Evolutionary conservation across 2,797 vertebrate species (phyloP).

Genomic region (Uromys caudimaculatus): DNA sequence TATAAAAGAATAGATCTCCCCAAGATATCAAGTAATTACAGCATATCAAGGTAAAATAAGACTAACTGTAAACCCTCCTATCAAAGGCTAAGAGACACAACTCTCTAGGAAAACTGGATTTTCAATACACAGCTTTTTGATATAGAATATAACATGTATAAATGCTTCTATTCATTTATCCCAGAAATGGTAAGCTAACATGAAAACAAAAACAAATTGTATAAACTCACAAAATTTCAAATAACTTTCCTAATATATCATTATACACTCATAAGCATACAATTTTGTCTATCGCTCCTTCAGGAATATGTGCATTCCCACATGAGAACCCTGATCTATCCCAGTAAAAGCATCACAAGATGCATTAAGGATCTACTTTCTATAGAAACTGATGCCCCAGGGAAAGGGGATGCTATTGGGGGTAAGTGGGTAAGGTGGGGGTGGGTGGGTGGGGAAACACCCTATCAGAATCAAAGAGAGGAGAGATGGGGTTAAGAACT

Average conservation of each 20-base stretch:
- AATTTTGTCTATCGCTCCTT: not conserved
- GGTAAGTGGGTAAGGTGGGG: rapidly evolving
- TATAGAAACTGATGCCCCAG: no score
- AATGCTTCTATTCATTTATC: not conserved
- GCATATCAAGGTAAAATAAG: not conserved
- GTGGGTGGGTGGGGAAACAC: no score
- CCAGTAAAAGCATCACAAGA: not conserved
- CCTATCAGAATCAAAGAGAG: no score
- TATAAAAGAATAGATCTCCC: not conserved
- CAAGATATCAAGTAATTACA: not conserved
- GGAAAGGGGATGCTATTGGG: no score
- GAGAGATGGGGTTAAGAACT: no score
- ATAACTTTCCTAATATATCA: not conserved
- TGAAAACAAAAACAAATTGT: not conserved
- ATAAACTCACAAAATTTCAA: not conserved
- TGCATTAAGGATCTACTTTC: not conserved
- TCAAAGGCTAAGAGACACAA: not conserved
- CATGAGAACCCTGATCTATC: not conserved
- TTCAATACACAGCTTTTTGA: not conserved
- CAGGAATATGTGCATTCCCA: not conserved
- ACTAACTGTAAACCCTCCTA: not conserved
- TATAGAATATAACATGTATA: not conserved
- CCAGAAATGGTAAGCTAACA: not conserved
- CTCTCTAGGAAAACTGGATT: not conserved
- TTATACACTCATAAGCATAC: not conserved